Conservation (phyloP, 2,797 vertebrate genomes). For the Argyrosomus regius region DNA sequence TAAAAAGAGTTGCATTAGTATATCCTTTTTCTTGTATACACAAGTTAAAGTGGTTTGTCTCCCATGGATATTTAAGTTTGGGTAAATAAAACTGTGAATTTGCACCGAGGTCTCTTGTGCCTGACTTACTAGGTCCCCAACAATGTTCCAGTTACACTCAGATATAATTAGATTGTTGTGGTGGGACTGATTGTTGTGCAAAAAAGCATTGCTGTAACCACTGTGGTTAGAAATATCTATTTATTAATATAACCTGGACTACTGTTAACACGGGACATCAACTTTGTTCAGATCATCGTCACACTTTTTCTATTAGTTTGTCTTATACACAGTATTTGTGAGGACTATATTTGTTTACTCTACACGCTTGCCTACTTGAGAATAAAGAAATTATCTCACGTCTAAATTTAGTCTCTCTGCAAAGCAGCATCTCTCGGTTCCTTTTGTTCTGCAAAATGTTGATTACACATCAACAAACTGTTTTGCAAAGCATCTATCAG, state of each 20-base stretch:
- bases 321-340: conserved; percentile 27
- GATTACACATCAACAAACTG: conserved; percentile 55
- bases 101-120: conserved; percentile 44
- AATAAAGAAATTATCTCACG: conserved; percentile 57
- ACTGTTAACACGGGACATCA: neutral
- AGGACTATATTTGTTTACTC: conserved; percentile 29
- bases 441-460: conserved; percentile 60
- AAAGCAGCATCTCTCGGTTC: conserved; percentile 43
- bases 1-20: conserved; percentile 16
- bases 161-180: conserved; percentile 61
- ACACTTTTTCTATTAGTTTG: conserved; percentile 43
- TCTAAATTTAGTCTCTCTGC: conserved; percentile 51
- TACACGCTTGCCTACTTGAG: conserved; percentile 33
- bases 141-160: conserved; percentile 43
- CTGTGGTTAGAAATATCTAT: conserved; percentile 7
- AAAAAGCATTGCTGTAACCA: conserved; percentile 36
- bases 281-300: conserved; percentile 12
- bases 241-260: conserved; percentile 2
- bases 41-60: conserved; percentile 49
- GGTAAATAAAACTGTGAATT: conserved; percentile 53
- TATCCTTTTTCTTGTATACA: conserved; percentile 10
- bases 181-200: conserved; percentile 42
- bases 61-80: conserved; percentile 49
- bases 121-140: conserved; percentile 21
- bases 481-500: conserved; percentile 32